Percentiles rank a stretch among this genome's conserved stretches.
Evolutionary conservation across 2,797 vertebrate genomes (phyloP).

Genomic region (Anomalospiza imberbis): DNA sequence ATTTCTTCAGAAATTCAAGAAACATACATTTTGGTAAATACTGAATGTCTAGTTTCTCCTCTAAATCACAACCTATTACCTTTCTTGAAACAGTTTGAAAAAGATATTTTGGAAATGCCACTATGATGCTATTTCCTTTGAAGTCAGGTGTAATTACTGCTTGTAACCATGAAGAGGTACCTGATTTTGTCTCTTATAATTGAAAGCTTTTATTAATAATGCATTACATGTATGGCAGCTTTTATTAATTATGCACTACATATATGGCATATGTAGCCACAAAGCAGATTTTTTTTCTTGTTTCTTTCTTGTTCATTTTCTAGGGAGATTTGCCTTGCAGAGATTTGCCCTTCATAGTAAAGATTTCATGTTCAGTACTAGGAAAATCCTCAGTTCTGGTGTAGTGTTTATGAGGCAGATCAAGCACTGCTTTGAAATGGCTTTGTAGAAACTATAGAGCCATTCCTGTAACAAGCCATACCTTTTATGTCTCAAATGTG

Average conservation of each 20-base stretch:
- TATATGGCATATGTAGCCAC: neutral
- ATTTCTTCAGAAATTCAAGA: neutral
- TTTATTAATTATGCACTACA: neutral
- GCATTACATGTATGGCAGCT: neutral
- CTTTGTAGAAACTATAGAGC: neutral
- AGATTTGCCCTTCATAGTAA: neutral
- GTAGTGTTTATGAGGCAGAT: neutral
- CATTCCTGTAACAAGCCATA: neutral
- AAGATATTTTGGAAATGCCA: neutral
- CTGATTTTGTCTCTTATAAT: neutral
- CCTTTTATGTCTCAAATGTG: neutral
- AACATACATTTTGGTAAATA: neutral
- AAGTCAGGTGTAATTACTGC: neutral
- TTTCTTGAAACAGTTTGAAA: neutral
- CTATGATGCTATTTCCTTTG: neutral
- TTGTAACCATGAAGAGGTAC: neutral
- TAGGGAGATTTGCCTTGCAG: neutral
- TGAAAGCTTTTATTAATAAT: slow-evolving; percentile 10
- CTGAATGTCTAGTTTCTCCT: neutral
- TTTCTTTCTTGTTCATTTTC: neutral
- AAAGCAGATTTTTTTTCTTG: neutral
- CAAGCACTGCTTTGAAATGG: neutral
- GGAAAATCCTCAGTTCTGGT: neutral
- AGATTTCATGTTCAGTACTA: neutral
- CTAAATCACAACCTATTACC: neutral